Evolutionary conservation across 2,888 invertebrate genomes (phyloP).

Genomic region (Bruchidius siliquastri): DNA sequence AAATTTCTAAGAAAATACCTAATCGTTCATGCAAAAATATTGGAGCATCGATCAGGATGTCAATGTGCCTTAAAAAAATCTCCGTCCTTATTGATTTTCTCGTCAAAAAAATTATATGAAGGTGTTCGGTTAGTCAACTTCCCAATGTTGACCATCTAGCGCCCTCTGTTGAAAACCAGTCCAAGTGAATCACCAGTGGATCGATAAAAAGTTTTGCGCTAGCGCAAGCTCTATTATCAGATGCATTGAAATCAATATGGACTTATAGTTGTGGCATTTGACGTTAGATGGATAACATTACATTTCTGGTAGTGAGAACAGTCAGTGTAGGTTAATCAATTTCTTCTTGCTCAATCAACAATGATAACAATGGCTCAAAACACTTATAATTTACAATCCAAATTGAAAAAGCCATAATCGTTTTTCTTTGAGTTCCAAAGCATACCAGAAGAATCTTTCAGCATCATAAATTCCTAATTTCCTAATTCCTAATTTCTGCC

Average conservation of each 20-base stretch:
- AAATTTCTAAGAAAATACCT: not conserved
- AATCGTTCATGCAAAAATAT: conserved; percentile 7
- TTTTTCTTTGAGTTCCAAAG: no score
- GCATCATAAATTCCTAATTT: no score
- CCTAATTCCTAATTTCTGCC: no score
- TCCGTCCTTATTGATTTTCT: conserved; percentile 13
- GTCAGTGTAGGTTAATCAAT: not conserved
- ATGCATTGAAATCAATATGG: conserved; percentile 2
- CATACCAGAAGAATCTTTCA: no score
- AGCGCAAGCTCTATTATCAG: conserved; percentile 1
- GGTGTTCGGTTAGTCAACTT: conserved; percentile 9
- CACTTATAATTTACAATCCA: no score
- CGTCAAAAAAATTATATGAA: conserved; percentile 22
- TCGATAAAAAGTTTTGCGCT: conserved; percentile 13
- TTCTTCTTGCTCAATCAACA: no score
- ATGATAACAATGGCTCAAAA: no score
- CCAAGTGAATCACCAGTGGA: conserved; percentile 3
- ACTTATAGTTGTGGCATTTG: conserved; percentile 11
- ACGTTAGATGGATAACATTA: not conserved
- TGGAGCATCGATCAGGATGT: conserved; percentile 15
- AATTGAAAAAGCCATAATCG: no score
- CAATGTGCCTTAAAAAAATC: conserved; percentile 12
- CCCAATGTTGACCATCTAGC: conserved; percentile 19
- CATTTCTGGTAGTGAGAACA: not conserved
- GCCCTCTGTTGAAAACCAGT: conserved; percentile 14